A percentile compares a stretch with the other conserved stretches of the same genome.
phyloP scores from a whole-genome alignment of 1,140 invertebrate genomes.

The Ptiloglossa arizonensis region DNA sequence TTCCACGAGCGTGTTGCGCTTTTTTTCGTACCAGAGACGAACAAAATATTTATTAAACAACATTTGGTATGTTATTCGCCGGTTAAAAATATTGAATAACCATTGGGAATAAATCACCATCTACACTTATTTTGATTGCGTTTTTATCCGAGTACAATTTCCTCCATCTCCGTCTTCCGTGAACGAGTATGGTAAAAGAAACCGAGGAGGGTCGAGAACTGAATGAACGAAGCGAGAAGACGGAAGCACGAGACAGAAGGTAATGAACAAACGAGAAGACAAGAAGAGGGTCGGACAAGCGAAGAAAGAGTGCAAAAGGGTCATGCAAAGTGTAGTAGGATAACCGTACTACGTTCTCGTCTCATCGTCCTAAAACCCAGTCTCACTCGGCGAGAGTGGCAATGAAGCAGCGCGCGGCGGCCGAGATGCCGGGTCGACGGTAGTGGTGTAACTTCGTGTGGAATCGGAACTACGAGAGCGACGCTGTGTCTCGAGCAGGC shows the following conservation, averaged over 20 bases:
- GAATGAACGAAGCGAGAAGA: background rate
- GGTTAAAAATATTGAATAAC: too few relatives aligned
- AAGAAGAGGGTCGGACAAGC: constrained; percentile 26
- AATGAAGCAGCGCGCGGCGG: constrained; percentile 1
- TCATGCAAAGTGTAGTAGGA: background rate
- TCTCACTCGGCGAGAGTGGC: background rate
- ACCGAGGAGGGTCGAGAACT: too few relatives aligned
- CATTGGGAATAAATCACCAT: too few relatives aligned
- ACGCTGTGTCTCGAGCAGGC: background rate
- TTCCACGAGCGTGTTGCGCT: too few relatives aligned
- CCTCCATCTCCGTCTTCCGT: too few relatives aligned
- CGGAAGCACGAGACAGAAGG: background rate
- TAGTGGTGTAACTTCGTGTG: background rate
- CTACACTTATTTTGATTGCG: too few relatives aligned
- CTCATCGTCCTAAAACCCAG: constrained; percentile 27
- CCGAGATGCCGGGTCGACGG: background rate
- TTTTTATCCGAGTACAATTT: too few relatives aligned
- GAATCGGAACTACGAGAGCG: background rate
- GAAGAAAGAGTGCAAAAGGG: background rate
- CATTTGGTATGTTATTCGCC: too few relatives aligned
- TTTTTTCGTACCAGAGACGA: too few relatives aligned
- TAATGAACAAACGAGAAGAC: background rate
- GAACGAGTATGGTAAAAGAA: too few relatives aligned
- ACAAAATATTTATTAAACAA: too few relatives aligned
- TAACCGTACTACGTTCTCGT: constrained; percentile 21